Evolutionary conservation across 2,888 invertebrate genomes (phyloP), one percentile per base, ranked within the genome.

Genomic region (Actias luna): DNA sequence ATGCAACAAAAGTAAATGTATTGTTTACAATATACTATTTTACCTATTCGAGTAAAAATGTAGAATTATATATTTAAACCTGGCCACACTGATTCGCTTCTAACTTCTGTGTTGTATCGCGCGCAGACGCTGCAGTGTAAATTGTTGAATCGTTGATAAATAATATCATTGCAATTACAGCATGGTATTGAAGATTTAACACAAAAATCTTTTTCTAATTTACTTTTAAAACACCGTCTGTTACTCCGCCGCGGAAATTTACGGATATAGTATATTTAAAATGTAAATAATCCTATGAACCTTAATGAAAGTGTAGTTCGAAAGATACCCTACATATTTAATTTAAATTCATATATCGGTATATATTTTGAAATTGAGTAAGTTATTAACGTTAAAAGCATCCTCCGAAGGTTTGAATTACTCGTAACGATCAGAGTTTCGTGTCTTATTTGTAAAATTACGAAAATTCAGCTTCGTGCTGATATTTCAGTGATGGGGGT

Each of bases 91-190:
- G 31, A 31, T 31, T 31, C 16, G 39, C 16, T 39, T 5, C 39
- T 39, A 39, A 39, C 39, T 39, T 39, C 36, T 39, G 39, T 39
- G 14, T n/a, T 31, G 14, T 39, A 39, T n/a, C 39, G 39, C 39
- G 39, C n/a, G 39, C 39, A 16, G 39, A 39, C 39, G 39, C 39
- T 39, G 14, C 36, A 16, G 12, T 12, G 36, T 16, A 36, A 36
- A 60, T 58, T 62, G 67, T 64, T 66, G 73, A 61, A 75, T 36
- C 12, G 3, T 36, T 36, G 36, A 2, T 7, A 1, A 8, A 35
- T 35, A 35, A 35, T 36, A 36, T 36, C 4, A 4, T 36, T 4
- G 12, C 16, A 16, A 16, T 16, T 36, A 4, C 12, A 16, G 14
- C 16, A 36, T 36, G 14, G 1, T 36, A 36, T 36, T 36, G 16